Base-by-base conservation (phyloP, 2,113 vertebrate species). In the Sinocyclocheilus anophthalmus region DNA sequence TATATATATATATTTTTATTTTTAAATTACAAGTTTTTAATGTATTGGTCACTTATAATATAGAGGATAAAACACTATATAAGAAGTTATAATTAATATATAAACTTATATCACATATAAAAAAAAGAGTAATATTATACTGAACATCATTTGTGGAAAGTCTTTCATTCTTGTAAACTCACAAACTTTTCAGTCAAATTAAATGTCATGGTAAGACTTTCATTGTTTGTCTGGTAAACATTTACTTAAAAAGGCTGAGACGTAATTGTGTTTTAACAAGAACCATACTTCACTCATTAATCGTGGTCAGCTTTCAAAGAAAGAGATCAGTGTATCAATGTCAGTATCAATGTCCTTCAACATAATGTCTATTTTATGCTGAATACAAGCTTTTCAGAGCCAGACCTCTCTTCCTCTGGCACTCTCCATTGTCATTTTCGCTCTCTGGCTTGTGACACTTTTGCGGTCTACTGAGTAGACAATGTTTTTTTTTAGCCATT, bases 401-500 rank as follows among this genome's bases (percentile, higher is more conserved):
- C 37, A 75, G 87, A 88, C 80, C 83, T 65, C 53, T 87, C 90
- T 86, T 81, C 88, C 90, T 89, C 83, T 89, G 88, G 85, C 90
- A 81, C 85, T 88, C 86, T 73, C 79, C 63, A 88, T 84, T 89
- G 87, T 90, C 89, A 88, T 90, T 90, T 86, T 87, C 87, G 57
- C 78, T 87, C 81, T 85, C 76, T 81, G 48, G 88, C 87, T 86
- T 88, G 86, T 90, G 88, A 89, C 87, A 88, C 86, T 88, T 89
- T 67, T 89, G 90, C 45, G 90, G 91, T 92, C 72, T 76, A 53
- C 73, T 76, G 83, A 88, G 88, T 75, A 91, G 90, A 92, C 91
- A 92, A 91, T 90, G 91, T 59, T 72, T 90, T 92, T 86, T 88
- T 81, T 26, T 53, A 87, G 87, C 87, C 84, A 92, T 92, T 92